Evolutionary conservation across 2,797 vertebrate genomes (phyloP).

Genomic region (Melanotaenia boesemani): DNA sequence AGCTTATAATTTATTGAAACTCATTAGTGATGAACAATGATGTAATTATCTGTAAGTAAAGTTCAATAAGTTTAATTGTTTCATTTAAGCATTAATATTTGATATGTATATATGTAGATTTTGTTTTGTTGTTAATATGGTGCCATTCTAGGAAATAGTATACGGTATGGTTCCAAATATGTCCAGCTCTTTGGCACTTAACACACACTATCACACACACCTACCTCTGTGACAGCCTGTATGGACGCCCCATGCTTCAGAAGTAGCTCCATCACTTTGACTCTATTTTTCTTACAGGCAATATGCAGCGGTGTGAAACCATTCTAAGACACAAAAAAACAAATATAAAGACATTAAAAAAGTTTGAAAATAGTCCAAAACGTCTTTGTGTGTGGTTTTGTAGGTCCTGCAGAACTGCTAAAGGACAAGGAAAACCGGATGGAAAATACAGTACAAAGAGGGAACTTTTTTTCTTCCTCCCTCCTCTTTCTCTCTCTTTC

Average conservation of each 20-base stretch:
- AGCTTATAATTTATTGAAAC: too few species aligned
- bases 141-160: too few species aligned
- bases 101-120: too few species aligned
- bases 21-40: too few species aligned
- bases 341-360: constrained; percentile 71
- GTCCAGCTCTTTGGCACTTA: too few species aligned
- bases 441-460: constrained; percentile 62
- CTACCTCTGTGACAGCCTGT: constrained; percentile 96
- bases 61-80: too few species aligned
- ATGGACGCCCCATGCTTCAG: constrained; percentile 87
- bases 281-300: constrained; percentile 98
- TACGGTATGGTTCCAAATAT: too few species aligned
- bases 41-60: too few species aligned
- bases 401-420: constrained; percentile 20
- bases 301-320: constrained; percentile 99
- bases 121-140: too few species aligned
- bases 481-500: constrained; percentile 15
- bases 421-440: constrained; percentile 38
- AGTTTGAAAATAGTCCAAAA: constrained; percentile 65
- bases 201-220: neutral
- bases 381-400: constrained; percentile 7
- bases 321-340: constrained; percentile 84
- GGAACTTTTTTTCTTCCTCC: constrained; percentile 10
- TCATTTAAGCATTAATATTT: too few species aligned
- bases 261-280: constrained; percentile 98